Evolutionary conservation across 37 sponge, comb jelly and placozoan genomes (phyloP).

Genomic region (Oopsacas minuta): DNA sequence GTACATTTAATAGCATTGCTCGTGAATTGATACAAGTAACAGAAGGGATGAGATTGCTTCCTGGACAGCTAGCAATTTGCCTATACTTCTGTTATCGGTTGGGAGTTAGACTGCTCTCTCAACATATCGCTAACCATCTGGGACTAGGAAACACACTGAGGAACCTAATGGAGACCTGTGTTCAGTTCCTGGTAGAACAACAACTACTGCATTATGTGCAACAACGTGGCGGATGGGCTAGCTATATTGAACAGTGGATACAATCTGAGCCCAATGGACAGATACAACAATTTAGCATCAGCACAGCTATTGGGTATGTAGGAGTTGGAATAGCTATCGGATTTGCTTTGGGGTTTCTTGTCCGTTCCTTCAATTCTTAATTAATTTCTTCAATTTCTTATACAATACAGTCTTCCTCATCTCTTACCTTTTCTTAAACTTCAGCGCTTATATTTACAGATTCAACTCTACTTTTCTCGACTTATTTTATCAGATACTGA

Average conservation of each 20-base stretch:
- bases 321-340: not conserved
- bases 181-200: not conserved
- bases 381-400: not conserved
- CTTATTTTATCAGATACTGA: not conserved
- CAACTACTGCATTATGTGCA: not conserved
- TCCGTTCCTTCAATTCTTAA: not conserved
- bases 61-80: not conserved
- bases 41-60: not conserved
- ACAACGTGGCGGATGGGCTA: not conserved
- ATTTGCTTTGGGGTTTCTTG: not conserved
- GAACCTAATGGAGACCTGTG: not conserved
- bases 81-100: not conserved
- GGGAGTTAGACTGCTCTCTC: not conserved
- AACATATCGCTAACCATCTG: not conserved
- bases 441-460: not conserved
- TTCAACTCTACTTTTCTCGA: too few relatives aligned
- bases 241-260: not conserved
- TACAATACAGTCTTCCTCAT: not conserved
- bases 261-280: not conserved
- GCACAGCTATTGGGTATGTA: not conserved
- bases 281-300: not conserved
- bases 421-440: not conserved
- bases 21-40: not conserved
- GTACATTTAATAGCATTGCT: not conserved
- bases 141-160: not conserved